A percentile compares a stretch with the other conserved stretches of the same genome.
Conservation (phyloP, 2,797 vertebrate genomes). For the Brachyrhaphis roseni region DNA sequence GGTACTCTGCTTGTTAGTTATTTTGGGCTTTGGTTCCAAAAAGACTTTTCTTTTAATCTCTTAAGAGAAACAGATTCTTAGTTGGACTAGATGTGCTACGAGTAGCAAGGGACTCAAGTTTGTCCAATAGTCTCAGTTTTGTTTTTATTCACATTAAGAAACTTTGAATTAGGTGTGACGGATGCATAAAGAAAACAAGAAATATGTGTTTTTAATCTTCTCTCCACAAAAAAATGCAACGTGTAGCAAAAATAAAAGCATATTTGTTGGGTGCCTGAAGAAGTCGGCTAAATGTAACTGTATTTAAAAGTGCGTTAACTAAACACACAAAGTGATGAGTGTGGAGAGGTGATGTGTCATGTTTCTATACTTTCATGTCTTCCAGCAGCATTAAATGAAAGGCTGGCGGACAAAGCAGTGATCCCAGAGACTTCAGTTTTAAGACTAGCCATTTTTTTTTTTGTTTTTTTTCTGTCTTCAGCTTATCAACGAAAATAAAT, state of each 20-base stretch:
- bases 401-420: neutral
- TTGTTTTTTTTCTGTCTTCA: neutral
- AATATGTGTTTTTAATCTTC: neutral
- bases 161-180: neutral
- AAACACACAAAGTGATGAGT: neutral
- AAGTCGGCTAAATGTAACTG: neutral
- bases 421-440: neutral
- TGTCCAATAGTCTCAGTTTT: neutral
- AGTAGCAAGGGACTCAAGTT: neutral
- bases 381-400: neutral
- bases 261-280: neutral
- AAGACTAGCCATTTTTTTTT: neutral
- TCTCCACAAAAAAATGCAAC: neutral
- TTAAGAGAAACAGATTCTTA: neutral
- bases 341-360: neutral
- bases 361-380: neutral
- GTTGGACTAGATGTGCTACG: rapidly evolving
- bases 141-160: neutral
- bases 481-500: neutral
- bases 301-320: neutral
- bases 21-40: neutral
- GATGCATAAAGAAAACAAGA: neutral
- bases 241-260: neutral
- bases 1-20: neutral
- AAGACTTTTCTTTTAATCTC: neutral